Conservation (phyloP, 2,113 vertebrate species). For the Hipposideros armiger region DNA sequence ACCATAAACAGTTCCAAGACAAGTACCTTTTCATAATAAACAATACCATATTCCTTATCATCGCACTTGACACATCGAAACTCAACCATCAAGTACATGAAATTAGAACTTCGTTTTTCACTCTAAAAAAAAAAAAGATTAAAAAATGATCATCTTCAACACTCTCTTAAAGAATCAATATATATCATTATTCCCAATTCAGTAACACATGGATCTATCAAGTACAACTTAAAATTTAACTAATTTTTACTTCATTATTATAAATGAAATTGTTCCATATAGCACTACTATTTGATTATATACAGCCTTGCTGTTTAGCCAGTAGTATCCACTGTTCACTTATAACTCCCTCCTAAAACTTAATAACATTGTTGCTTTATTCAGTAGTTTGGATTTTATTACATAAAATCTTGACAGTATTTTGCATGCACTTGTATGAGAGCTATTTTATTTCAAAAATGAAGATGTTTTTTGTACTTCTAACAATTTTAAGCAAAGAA, state of each 20-base stretch:
- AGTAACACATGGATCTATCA: not conserved
- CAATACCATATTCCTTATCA: conserved; percentile 97
- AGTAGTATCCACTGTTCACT: not conserved
- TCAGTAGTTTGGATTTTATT: not conserved
- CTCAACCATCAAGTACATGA: conserved; percentile 99
- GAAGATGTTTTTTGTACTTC: not conserved
- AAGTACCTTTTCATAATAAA: conserved; percentile 99
- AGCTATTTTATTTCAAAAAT: conserved; percentile 34
- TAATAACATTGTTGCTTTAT: not conserved
- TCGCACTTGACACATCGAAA: conserved; percentile 97
- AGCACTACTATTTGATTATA: not conserved
- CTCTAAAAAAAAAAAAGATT: conserved; percentile 88
- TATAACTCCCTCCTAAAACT: not conserved
- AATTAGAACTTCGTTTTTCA: conserved; percentile 99
- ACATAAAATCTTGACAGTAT: not conserved
- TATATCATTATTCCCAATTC: not conserved
- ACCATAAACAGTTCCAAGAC: conserved; percentile 70
- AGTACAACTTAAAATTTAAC: not conserved
- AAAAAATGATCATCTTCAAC: conserved; percentile 24
- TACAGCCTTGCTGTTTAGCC: not conserved
- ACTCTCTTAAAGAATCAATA: conserved; percentile 50
- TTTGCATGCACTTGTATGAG: not conserved
- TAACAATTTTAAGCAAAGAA: conserved; percentile 47
- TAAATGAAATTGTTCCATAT: not conserved
- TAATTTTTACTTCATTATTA: conserved; percentile 6